These are phyloP conservation scores for Bergia puertoricense DNA, from an alignment of 92 coral and sea anemone species.

Conservation along the genomic window DNA sequence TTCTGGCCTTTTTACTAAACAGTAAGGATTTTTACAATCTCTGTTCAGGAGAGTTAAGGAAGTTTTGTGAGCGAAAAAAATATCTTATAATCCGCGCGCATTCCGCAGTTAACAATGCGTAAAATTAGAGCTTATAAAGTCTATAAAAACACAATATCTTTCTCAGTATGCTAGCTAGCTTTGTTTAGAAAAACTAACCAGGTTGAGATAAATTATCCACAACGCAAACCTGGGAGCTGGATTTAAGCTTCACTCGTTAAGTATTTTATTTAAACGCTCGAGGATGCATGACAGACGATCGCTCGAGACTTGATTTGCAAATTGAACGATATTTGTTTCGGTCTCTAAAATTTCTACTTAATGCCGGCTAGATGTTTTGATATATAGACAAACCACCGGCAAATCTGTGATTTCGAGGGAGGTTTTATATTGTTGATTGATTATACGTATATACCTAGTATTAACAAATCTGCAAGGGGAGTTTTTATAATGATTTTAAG, in stretches of 20 bases:
- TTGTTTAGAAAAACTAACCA: background rate
- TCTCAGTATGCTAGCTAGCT: background rate
- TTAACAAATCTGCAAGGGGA: too few species aligned
- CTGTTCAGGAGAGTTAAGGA: background rate
- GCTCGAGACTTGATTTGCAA: too few species aligned
- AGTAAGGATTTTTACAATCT: background rate
- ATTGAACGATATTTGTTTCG: background rate
- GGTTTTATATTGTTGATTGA: too few species aligned
- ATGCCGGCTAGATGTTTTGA: background rate
- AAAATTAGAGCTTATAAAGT: background rate
- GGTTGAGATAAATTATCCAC: background rate
- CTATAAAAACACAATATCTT: constrained; percentile 12
- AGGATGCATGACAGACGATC: background rate
- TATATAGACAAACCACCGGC: background rate
- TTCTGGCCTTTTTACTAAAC: background rate
- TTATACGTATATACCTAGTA: too few species aligned
- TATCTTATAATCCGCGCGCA: background rate
- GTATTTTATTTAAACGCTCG: background rate
- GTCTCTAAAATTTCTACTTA: background rate
- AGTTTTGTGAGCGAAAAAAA: background rate
- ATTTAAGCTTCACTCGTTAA: background rate
- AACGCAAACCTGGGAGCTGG: background rate
- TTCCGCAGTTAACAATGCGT: background rate
- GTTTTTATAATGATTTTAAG: too few species aligned
- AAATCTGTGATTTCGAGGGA: too few species aligned